Conservation (phyloP, 2,888 invertebrate genomes). For the Synanthedon vespiformis region DNA sequence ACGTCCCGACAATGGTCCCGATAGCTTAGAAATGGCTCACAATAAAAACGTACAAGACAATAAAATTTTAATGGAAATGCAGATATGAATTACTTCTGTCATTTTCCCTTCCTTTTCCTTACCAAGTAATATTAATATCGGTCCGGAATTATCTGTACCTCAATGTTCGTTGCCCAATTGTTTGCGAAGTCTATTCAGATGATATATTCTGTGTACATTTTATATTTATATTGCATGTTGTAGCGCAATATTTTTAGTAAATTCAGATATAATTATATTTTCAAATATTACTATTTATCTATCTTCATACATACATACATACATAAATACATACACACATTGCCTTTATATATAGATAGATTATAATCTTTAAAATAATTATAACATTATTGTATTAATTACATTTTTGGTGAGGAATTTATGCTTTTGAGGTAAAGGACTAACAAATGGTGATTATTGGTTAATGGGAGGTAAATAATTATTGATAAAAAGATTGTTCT, state of each 20-base stretch:
- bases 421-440: too few relatives aligned
- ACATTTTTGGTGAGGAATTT: too few relatives aligned
- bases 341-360: too few relatives aligned
- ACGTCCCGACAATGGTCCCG: slow-evolving; percentile 41
- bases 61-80: slow-evolving; percentile 42
- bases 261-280: too few relatives aligned
- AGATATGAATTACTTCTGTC: slow-evolving; percentile 36
- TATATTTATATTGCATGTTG: neutral
- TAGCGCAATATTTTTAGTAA: neutral
- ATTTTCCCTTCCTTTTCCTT: slow-evolving; percentile 19
- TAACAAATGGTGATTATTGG: too few relatives aligned
- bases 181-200: neutral
- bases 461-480: too few relatives aligned
- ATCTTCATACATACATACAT: too few relatives aligned
- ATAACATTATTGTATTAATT: too few relatives aligned
- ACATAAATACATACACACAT: too few relatives aligned
- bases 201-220: neutral
- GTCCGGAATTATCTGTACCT: slow-evolving; percentile 5
- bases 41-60: slow-evolving; percentile 55
- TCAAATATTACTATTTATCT: too few relatives aligned
- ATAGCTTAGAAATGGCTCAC: slow-evolving; percentile 56
- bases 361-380: too few relatives aligned
- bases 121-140: slow-evolving; percentile 6
- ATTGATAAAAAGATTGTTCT: too few relatives aligned
- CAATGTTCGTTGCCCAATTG: neutral